A percentile compares a stretch with the other conserved stretches of the same genome.
These are phyloP conservation scores for Arctia plantaginis DNA, from an alignment of 2,888 invertebrate genomes.

Conservation along the genomic window DNA sequence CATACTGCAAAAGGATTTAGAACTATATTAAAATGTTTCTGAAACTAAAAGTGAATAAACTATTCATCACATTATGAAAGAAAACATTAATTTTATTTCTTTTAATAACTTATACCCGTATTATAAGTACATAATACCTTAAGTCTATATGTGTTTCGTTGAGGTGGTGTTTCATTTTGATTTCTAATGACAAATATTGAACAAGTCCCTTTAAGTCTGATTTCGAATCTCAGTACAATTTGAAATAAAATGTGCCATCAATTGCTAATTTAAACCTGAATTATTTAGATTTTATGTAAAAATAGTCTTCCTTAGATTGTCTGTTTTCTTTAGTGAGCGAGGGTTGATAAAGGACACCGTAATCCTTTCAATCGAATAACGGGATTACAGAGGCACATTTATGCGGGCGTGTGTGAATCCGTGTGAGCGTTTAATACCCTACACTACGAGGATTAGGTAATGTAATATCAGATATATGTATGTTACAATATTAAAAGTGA, in stretches of 20 bases:
- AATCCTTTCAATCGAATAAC: constrained; percentile 79
- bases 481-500: constrained; percentile 13
- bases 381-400: constrained; percentile 68
- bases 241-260: not conserved
- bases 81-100: not conserved
- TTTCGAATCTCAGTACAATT: no score
- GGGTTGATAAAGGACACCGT: constrained; percentile 75
- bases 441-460: not conserved
- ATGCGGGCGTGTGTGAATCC: constrained; percentile 61
- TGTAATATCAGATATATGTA: constrained; percentile 18
- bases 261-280: constrained; percentile 28
- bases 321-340: constrained; percentile 64
- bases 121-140: not conserved
- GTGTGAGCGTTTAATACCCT: constrained; percentile 24
- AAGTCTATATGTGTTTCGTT: not conserved
- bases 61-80: not conserved
- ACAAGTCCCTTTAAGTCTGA: not conserved
- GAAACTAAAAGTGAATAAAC: not conserved
- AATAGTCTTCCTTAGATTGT: constrained; percentile 71
- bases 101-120: not conserved
- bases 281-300: constrained; percentile 30
- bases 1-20: constrained; percentile 59
- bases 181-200: not conserved
- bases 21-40: constrained; percentile 29
- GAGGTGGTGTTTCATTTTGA: not conserved